Evolutionary conservation across 2,888 invertebrate genomes (phyloP), one percentile per base, ranked within the genome.

Genomic region (Eupithecia abbreviata): DNA sequence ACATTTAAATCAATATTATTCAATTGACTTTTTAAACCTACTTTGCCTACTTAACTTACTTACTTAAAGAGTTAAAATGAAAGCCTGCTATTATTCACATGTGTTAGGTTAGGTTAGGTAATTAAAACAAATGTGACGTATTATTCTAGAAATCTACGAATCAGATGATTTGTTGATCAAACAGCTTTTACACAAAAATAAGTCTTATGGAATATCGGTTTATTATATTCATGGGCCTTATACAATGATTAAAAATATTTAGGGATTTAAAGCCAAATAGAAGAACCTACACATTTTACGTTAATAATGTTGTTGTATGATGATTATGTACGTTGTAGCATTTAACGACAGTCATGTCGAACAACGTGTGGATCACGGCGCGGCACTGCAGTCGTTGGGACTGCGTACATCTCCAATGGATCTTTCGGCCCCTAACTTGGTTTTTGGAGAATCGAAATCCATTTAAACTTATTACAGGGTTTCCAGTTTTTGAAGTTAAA

Each of bases 271-370:
- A 41, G 6, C 42, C 41, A 66, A 66, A 65, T n/a, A 41, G 65
- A 41, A 66, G 41, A 12, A 30, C 13, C 6, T 66, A 13, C 2
- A 9, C 0, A 15, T 51, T 51, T 51, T 62, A 9, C 58, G n/a
- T 18, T 30, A n/a, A 62, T 62, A 18, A 30, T 18, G 30, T 1
- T 41, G 65, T 18, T 42, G 65, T 42, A 15, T 68, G n/a, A 18
- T 68, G 68, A 68, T 68, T 68, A 43, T 68, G 68, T 13, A 68
- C 47, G 47, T 68, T 68, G 68, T 68, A 47, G 47, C 18, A 47
- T 68, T 68, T 67, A 5, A 43, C 43, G 43, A 67, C 10, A n/a
- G 67, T 67, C 43, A 42, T 67, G 45, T 67, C 67, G 3, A n/a
- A 9, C 42, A 67, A 43, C 3, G 67, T 67, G 15, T 67, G 67